Conservation (phyloP, 2,113 vertebrate genomes). For the Sterna hirundo region DNA sequence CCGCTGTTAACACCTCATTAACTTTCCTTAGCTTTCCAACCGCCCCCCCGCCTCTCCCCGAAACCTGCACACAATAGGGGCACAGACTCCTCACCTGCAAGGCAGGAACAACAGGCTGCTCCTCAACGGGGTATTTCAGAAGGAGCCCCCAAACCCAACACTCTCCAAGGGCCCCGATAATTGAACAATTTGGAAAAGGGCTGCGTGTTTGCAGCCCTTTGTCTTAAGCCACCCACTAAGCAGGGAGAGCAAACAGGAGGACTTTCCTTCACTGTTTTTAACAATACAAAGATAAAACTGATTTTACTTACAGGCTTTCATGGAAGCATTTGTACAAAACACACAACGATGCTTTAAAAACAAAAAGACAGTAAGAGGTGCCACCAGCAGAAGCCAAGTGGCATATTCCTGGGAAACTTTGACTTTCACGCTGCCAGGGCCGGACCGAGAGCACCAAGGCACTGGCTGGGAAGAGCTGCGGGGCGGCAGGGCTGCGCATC, state of each 20-base stretch:
- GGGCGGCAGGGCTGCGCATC: accelerated
- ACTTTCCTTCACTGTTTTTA: not conserved
- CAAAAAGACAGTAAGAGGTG: not conserved
- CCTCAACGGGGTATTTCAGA: not conserved
- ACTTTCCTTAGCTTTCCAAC: not conserved
- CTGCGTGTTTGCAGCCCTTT: not conserved
- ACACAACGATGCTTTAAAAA: not conserved
- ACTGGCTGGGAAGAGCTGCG: too few species aligned
- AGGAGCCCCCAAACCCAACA: not conserved
- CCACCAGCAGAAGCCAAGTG: not conserved
- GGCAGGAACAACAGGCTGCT: not conserved
- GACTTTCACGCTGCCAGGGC: not conserved
- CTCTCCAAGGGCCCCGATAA: not conserved
- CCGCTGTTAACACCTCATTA: not conserved
- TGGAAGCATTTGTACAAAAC: not conserved
- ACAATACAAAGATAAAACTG: not conserved
- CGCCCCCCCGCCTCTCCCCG: not conserved
- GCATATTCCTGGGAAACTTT: not conserved
- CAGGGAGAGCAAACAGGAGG: not conserved
- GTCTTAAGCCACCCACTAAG: not conserved
- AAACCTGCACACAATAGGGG: not conserved
- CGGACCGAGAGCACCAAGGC: too few species aligned
- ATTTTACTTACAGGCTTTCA: not conserved
- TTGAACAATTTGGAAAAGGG: not conserved
- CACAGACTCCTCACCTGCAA: not conserved